Conservation (phyloP, 2,888 invertebrate species). For the Rotaria magnacalcarata region DNA sequence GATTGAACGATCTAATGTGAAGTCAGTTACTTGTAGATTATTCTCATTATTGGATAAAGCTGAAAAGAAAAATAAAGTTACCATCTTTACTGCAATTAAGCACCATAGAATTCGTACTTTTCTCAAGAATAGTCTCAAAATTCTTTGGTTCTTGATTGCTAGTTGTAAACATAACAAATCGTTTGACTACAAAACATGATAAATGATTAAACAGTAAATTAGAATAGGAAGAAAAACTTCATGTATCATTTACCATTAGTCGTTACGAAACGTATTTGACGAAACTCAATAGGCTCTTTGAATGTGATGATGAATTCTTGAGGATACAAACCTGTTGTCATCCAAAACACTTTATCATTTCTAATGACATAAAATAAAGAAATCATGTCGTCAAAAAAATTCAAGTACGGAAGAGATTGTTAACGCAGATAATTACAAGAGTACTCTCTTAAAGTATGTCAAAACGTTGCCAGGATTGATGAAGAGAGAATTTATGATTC, state of each 20-base stretch:
- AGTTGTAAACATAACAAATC: not conserved
- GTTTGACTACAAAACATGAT: not conserved
- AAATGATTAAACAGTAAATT: not conserved
- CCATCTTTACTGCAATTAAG: not conserved
- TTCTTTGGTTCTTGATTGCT: constrained; percentile 21
- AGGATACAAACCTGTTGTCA: constrained; percentile 14
- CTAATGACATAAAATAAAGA: not conserved
- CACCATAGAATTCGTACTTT: not conserved
- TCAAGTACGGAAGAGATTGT: not conserved
- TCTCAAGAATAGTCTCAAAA: constrained; percentile 23
- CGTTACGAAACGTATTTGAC: not conserved
- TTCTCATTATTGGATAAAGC: not conserved
- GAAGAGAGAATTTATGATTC: too few relatives aligned
- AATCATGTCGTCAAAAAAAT: not conserved
- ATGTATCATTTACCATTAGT: not conserved
- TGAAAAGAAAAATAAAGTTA: not conserved
- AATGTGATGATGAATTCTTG: constrained; percentile 19
- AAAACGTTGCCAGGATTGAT: too few relatives aligned
- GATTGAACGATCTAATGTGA: not conserved
- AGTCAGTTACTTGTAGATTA: not conserved
- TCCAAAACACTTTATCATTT: constrained; percentile 20
- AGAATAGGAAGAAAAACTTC: not conserved
- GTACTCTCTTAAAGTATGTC: too few relatives aligned
- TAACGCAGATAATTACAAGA: too few relatives aligned
- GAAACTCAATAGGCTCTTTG: constrained; percentile 9